Evolutionary conservation across 1,140 invertebrate species (phyloP).

Genomic region (Pseudomyrmex sp.): DNA sequence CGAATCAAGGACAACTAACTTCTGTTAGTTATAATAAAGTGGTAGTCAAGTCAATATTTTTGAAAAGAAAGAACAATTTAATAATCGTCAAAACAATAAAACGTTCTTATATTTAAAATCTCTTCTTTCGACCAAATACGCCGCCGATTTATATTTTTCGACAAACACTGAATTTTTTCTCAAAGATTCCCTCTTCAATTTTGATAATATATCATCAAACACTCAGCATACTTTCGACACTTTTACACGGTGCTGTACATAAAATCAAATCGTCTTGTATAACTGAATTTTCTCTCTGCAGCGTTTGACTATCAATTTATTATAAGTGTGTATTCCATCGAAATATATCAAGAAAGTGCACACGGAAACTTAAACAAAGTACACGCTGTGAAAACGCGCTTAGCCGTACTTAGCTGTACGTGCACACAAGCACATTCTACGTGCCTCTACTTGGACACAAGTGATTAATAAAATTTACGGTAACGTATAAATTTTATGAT

Average conservation of each 20-base stretch:
- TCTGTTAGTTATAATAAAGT: conserved; percentile 57
- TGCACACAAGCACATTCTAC: conserved; percentile 71
- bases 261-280: not conserved
- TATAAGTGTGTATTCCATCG: conserved; percentile 51
- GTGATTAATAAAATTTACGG: conserved; percentile 57
- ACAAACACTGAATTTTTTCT: not conserved
- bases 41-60: conserved; percentile 26
- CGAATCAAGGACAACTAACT: conserved; percentile 57
- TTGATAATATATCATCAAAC: conserved; percentile 19
- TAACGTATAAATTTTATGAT: conserved; percentile 47
- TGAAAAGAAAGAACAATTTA: not conserved
- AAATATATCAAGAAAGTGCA: conserved; percentile 49
- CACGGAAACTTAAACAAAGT: conserved; percentile 56
- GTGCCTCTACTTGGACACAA: conserved; percentile 76
- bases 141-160: conserved; percentile 7
- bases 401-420: conserved; percentile 52
- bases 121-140: not conserved
- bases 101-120: not conserved
- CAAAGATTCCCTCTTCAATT: conserved; percentile 15
- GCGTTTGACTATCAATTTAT: conserved; percentile 46
- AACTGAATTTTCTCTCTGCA: not conserved
- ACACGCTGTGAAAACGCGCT: conserved; percentile 62
- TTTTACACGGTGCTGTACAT: conserved; percentile 15
- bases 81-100: not conserved
- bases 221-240: conserved; percentile 22